Base-by-base conservation (phyloP, 2,888 invertebrate genomes). In the Fragum sueziense region DNA sequence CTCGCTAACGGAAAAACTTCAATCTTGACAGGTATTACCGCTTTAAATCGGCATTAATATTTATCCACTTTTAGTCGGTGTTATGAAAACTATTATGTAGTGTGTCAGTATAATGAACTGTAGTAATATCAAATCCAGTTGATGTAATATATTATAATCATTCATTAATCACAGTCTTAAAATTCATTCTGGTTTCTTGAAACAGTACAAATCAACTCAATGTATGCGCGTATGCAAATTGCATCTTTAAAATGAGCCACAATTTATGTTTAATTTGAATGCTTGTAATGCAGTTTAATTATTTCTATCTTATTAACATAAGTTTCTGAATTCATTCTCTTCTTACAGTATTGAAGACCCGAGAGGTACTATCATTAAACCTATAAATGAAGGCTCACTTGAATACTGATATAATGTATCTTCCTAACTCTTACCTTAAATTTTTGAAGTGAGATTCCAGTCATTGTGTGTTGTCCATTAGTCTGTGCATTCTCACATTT, bases 381-480 rank as follows among this genome's bases (percentile, higher is more conserved):
- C 41, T 17, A 41, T 41, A 11, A 11, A 11, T 41, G 11, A 11
- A 11, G 17, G 17, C 41, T 41, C 17, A 41, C 9, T 41, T 41
- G 41, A 41, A 17, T 41, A 17, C 41, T 17, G 9, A 41, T 41
- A 11, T 54, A 70, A 54, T n/a, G n/a, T 17, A 37, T 41, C 9
- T 17, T 41, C 41, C 41, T 41, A 9, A 25, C 20, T 29, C n/a
- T 25, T 67, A 73, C 73, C 67, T 73, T 31, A 27, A 73, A 67
- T 27, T 31, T 33, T 67, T 62, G 27, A n/a, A 73, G 33, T 52
- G 25, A 29, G 1, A 73, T 22, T 11, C 34, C 52, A n/a, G 51
- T 33, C n/a, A 73, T 51, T 4, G 51, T 65, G 65, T 73, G 33
- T 14, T 51, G n/a, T 7, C 22, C 20, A 14, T 34, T 25, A 7